Evolutionary conservation across 2,797 vertebrate genomes (phyloP).

Genomic region (Sardinella longiceps): DNA sequence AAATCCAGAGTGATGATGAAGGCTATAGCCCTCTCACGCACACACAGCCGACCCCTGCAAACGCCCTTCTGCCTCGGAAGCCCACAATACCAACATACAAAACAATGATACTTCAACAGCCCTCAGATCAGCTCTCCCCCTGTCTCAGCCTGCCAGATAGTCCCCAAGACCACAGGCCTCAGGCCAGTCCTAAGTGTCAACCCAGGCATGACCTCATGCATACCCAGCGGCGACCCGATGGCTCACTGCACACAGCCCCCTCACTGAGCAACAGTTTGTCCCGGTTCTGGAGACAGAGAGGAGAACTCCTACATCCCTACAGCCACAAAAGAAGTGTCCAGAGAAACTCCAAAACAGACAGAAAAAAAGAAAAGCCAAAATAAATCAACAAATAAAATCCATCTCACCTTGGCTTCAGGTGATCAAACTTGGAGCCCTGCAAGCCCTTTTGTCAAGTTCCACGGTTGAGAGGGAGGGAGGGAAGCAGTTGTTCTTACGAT

Average conservation of each 20-base stretch:
- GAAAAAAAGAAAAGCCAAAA: conserved; percentile 23
- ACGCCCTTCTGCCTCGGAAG: background rate
- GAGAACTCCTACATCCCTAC: background rate
- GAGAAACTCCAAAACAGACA: background rate
- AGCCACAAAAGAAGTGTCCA: background rate
- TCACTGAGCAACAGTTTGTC: background rate
- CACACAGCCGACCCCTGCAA: background rate
- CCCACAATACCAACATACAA: background rate
- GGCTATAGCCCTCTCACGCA: background rate
- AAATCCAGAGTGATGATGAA: conserved; percentile 26
- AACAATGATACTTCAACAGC: background rate
- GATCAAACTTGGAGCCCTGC: conserved; percentile 56
- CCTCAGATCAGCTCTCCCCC: background rate
- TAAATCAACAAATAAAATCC: conserved; percentile 38
- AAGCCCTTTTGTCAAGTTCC: conserved; percentile 63
- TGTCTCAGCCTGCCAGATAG: background rate
- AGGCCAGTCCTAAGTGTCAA: background rate
- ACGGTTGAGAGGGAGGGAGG: conserved; percentile 66
- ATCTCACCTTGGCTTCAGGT: conserved; percentile 75
- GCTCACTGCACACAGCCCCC: background rate
- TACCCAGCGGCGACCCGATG: background rate
- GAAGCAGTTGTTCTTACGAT: conserved; percentile 63
- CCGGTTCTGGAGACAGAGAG: background rate
- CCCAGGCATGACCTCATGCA: background rate
- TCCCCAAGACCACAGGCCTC: background rate